phyloP scores from a whole-genome alignment of 2,888 invertebrate genomes.

The Oscheius sp. region DNA sequence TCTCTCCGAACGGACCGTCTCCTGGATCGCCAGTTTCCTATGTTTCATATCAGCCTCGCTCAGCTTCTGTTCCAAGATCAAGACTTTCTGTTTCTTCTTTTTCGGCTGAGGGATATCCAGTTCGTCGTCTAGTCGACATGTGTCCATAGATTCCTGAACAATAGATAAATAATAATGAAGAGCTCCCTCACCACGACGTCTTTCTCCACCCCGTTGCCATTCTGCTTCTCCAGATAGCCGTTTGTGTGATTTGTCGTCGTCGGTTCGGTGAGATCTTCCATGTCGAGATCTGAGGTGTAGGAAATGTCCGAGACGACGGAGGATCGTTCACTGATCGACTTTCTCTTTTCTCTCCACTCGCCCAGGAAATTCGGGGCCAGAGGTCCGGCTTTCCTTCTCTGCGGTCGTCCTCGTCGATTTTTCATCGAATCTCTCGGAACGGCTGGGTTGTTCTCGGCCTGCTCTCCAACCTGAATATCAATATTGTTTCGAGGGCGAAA shows the following conservation, averaged over 20 bases:
- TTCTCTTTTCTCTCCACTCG: constrained; percentile 41
- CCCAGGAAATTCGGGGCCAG: constrained; percentile 19
- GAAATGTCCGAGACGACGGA: constrained; percentile 43
- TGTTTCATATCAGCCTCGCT: constrained; percentile 1
- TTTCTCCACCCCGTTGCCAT: constrained; percentile 5
- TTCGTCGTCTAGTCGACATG: constrained; percentile 35
- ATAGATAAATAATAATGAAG: not conserved
- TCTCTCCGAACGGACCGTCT: not conserved
- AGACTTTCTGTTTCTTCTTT: not conserved
- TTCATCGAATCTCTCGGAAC: not conserved
- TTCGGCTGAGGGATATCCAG: not conserved
- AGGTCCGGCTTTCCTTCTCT: constrained; percentile 35
- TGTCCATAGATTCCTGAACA: not conserved
- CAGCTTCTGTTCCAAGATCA: not conserved
- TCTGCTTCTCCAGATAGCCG: constrained; percentile 2
- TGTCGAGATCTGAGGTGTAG: constrained; percentile 37
- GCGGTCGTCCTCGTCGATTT: constrained; percentile 14
- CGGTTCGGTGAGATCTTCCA: constrained; percentile 6
- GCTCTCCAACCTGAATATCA: constrained; percentile 20
- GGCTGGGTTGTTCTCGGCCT: constrained; percentile 5
- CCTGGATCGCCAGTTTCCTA: constrained; percentile 5
- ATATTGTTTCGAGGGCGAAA: not conserved
- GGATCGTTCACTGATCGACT: constrained; percentile 30
- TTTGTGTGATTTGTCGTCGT: not conserved
- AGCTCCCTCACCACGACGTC: not conserved